Evolutionary conservation across 2,113 vertebrate genomes (phyloP).

Genomic region (Chrysochloris asiatica): DNA sequence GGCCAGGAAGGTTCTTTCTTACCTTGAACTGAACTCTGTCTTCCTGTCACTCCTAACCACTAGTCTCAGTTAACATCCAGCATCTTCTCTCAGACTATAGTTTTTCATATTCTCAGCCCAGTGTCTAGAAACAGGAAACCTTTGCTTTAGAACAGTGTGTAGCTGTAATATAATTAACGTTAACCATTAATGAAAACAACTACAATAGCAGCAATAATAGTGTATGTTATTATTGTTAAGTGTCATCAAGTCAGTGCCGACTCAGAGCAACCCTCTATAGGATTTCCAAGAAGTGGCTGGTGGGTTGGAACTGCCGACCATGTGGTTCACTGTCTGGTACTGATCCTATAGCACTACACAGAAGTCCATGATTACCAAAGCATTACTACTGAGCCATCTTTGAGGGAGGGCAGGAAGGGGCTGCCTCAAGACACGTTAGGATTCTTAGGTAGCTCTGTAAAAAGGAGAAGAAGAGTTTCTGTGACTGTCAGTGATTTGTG

Average conservation of each 20-base stretch:
- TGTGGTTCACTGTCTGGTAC: too few relatives aligned
- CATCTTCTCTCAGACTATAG: not conserved
- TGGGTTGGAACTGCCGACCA: too few relatives aligned
- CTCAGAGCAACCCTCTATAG: too few relatives aligned
- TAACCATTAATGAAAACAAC: not conserved
- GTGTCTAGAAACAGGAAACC: constrained; percentile 22
- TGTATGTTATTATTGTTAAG: too few relatives aligned
- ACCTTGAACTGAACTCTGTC: not conserved
- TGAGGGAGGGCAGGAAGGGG: not conserved
- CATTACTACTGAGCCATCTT: not conserved
- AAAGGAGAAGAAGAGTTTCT: not conserved
- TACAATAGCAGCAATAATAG: not conserved
- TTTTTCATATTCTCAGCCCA: not conserved
- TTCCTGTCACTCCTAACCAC: not conserved
- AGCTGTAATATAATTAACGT: not conserved
- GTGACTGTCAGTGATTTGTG: not conserved
- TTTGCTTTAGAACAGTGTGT: not conserved
- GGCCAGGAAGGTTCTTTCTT: too few relatives aligned
- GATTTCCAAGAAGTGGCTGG: too few relatives aligned
- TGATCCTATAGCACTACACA: too few relatives aligned
- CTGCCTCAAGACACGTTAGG: not conserved
- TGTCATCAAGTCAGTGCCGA: too few relatives aligned
- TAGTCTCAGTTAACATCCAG: not conserved
- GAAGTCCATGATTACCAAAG: too few relatives aligned
- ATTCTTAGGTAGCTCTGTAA: not conserved